Conservation (phyloP, 2,113 vertebrate species). For the Pterocles burchelli region DNA sequence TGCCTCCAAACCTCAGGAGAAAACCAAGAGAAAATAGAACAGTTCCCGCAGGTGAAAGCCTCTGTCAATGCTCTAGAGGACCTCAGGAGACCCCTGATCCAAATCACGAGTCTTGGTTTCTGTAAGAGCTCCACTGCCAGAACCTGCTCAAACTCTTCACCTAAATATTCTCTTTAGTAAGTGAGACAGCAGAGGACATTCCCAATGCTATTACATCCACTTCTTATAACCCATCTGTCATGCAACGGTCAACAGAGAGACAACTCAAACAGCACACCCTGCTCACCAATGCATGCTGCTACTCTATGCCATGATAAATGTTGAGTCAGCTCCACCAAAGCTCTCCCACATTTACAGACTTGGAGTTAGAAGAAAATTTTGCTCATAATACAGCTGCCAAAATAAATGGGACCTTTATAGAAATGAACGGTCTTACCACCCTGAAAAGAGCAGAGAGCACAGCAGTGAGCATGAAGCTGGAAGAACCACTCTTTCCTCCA, state of each 20-base stretch:
- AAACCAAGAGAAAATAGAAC: neutral
- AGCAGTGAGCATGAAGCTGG: neutral
- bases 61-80: neutral
- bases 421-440: neutral
- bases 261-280: neutral
- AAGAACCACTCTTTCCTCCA: neutral
- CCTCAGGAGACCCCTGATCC: neutral
- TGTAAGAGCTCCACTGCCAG: neutral
- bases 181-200: neutral
- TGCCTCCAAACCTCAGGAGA: neutral
- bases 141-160: neutral
- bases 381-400: neutral
- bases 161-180: neutral
- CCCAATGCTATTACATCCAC: neutral
- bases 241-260: neutral
- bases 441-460: neutral
- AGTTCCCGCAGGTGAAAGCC: neutral
- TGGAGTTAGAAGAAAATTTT: neutral
- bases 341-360: neutral
- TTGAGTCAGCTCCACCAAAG: neutral
- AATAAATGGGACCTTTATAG: neutral
- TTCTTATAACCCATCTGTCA: neutral
- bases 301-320: neutral
- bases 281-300: neutral
- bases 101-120: neutral